Evolutionary conservation across 2,113 vertebrate species (phyloP).

Genomic region (Galeopterus variegatus): DNA sequence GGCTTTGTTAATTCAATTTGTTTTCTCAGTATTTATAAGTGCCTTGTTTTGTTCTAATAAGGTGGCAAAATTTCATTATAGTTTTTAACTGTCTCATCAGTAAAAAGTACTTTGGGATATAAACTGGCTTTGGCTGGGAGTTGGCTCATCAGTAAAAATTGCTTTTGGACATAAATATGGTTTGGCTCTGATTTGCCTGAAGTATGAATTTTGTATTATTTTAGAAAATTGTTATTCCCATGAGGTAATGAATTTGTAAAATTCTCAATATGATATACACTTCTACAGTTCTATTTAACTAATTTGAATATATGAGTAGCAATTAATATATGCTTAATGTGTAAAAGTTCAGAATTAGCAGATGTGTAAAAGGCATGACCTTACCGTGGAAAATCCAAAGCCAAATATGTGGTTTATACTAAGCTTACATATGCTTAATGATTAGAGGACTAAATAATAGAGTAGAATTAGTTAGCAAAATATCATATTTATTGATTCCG

Average conservation of each 20-base stretch:
- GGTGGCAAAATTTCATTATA: constrained; percentile 38
- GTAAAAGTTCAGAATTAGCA: neutral
- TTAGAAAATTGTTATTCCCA: neutral
- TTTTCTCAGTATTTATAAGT: constrained; percentile 41
- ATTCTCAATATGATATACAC: neutral
- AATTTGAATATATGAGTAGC: neutral
- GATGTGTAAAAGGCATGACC: neutral
- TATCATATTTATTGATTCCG: neutral
- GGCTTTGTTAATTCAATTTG: constrained; percentile 44
- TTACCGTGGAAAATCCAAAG: constrained; percentile 20
- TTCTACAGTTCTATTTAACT: neutral
- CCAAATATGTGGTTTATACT: neutral
- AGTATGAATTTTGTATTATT: constrained; percentile 48
- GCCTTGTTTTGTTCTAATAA: constrained; percentile 50
- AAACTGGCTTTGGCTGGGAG: constrained; percentile 48
- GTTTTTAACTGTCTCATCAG: constrained; percentile 60
- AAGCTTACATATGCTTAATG: neutral
- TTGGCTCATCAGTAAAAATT: constrained; percentile 62
- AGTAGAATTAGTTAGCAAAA: neutral
- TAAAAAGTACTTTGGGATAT: constrained; percentile 1
- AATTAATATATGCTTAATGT: neutral
- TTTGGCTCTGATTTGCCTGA: constrained; percentile 37
- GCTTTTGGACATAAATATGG: constrained; percentile 22
- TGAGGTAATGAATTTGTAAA: constrained; percentile 14
- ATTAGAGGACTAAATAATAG: neutral